Percentiles rank a stretch among this genome's conserved stretches.
phyloP scores from a whole-genome alignment of 2,113 vertebrate species.

The Protobothrops flavoviridis region DNA sequence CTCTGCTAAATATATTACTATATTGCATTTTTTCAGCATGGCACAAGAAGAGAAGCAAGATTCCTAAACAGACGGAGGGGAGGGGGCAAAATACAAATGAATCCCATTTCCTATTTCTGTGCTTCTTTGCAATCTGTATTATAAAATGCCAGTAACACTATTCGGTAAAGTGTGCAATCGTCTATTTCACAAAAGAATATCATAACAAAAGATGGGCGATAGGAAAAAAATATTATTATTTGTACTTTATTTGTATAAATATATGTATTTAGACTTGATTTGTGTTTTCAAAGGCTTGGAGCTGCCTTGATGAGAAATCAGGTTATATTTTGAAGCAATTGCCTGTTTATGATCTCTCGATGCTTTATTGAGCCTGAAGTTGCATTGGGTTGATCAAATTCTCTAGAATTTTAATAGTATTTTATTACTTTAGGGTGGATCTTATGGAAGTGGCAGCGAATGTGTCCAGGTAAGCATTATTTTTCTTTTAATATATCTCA shows the following conservation, averaged over 20 bases:
- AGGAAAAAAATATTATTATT: neutral
- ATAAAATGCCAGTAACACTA: neutral
- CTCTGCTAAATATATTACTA: neutral
- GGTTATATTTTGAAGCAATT: neutral
- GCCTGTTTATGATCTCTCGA: neutral
- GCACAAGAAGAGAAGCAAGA: neutral
- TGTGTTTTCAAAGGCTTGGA: neutral
- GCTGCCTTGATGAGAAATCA: neutral
- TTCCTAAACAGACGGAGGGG: neutral
- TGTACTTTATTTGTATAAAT: too few relatives aligned
- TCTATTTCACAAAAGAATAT: neutral
- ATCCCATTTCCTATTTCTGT: neutral
- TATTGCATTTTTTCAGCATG: neutral
- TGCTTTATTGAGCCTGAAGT: neutral
- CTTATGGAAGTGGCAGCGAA: constrained; percentile 13
- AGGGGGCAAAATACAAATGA: neutral
- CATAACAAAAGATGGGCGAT: neutral
- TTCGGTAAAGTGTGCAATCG: neutral
- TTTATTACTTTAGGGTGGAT: constrained; percentile 13
- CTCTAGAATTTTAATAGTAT: neutral
- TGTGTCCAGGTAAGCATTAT: constrained; percentile 17
- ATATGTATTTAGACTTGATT: neutral
- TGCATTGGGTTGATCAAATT: neutral
- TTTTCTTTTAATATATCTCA: neutral
- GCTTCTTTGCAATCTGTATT: neutral